Conservation (phyloP, 2,888 invertebrate species). For the Ichneumoninae sp. region DNA sequence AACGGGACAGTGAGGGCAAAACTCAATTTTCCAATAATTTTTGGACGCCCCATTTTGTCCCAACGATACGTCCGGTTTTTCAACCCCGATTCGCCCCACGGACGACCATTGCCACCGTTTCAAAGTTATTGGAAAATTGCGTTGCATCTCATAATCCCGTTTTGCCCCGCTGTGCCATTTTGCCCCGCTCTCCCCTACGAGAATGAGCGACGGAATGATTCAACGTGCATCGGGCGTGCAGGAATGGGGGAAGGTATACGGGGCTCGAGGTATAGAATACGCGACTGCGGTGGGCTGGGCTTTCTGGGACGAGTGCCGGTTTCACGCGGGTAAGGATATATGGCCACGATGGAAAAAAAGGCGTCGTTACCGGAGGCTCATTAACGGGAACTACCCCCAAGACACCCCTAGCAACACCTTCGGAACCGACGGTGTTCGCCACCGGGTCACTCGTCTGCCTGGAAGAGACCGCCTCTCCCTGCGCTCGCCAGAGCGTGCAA, state of each 20-base stretch:
- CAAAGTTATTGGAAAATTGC: too few species aligned
- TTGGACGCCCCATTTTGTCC: too few species aligned
- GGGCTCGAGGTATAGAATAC: not conserved
- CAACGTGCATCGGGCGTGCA: slow-evolving; percentile 9
- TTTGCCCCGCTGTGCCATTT: too few species aligned
- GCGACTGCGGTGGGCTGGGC: slow-evolving; percentile 27
- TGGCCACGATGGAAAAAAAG: slow-evolving; percentile 76
- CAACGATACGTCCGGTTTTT: too few species aligned
- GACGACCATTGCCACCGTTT: too few species aligned
- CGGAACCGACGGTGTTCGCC: slow-evolving; percentile 62
- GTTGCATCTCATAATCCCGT: too few species aligned
- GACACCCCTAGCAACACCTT: slow-evolving; percentile 78
- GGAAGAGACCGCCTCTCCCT: slow-evolving; percentile 33
- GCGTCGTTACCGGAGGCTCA: slow-evolving; percentile 81
- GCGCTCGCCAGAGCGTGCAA: slow-evolving; percentile 57
- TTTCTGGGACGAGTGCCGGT: slow-evolving; percentile 11
- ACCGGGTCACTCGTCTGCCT: slow-evolving; percentile 44
- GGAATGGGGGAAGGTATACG: not conserved
- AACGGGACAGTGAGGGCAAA: too few species aligned
- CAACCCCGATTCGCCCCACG: too few species aligned
- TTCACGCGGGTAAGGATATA: slow-evolving; percentile 70
- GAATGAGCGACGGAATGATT: not conserved
- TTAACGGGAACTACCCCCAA: slow-evolving; percentile 81
- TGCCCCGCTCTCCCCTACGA: too few species aligned
- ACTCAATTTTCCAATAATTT: too few species aligned